These are phyloP conservation scores for Odontothrips loti DNA, from an alignment of 2,888 invertebrate genomes.

Conservation along the genomic window DNA sequence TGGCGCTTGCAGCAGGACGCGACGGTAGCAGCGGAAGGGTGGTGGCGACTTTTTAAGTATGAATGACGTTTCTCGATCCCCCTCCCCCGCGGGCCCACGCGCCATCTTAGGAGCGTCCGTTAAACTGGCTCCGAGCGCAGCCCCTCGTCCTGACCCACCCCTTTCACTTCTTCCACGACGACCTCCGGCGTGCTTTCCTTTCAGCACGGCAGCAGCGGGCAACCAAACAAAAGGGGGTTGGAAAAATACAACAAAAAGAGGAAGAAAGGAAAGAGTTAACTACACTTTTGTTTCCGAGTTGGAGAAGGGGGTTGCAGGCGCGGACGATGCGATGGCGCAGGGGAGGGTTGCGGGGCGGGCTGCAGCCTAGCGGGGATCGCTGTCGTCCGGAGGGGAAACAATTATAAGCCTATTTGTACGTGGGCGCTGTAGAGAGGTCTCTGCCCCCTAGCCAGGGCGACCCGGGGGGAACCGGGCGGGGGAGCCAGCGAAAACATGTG, in stretches of 20 bases:
- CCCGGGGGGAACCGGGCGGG: not conserved
- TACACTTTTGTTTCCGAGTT: constrained; percentile 20
- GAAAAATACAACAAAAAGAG: not conserved
- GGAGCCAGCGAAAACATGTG: too few relatives aligned
- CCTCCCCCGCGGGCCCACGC: not conserved
- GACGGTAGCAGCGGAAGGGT: too few relatives aligned
- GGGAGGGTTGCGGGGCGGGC: not conserved
- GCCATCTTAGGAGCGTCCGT: not conserved
- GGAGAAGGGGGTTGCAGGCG: not conserved
- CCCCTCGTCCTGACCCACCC: not conserved
- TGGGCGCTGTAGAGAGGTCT: not conserved
- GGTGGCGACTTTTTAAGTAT: too few relatives aligned
- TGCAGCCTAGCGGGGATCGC: not conserved
- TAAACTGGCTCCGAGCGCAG: not conserved
- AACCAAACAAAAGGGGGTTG: not conserved
- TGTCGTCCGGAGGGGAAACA: not conserved
- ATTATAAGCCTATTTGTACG: constrained; percentile 20
- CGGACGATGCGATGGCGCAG: not conserved
- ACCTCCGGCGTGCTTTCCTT: not conserved
- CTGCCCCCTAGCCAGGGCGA: not conserved
- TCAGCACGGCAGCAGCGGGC: not conserved
- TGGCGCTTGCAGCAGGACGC: too few relatives aligned
- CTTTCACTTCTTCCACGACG: not conserved
- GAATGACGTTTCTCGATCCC: not conserved
- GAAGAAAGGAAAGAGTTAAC: constrained; percentile 15